A percentile compares a stretch with the other conserved stretches of the same genome.
Evolutionary conservation across 2,888 invertebrate genomes (phyloP).

Genomic region (Harpagoxenus sublaevis): DNA sequence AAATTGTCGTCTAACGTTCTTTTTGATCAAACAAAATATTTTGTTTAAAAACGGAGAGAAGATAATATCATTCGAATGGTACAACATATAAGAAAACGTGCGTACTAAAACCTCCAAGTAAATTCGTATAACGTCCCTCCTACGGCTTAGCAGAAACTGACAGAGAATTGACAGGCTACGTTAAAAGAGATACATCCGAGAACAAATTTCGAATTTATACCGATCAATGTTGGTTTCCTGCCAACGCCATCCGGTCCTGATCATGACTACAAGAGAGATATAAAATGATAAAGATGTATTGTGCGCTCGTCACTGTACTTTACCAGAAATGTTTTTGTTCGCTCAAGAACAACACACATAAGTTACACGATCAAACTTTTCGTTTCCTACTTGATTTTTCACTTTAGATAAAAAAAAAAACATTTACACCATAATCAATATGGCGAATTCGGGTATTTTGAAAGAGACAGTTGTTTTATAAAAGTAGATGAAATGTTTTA

Average conservation of each 20-base stretch:
- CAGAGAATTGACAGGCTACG: conserved; percentile 45
- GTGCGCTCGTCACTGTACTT: background rate
- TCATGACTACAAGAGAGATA: conserved; percentile 24
- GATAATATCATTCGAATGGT: background rate
- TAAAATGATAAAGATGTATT: conserved; percentile 29
- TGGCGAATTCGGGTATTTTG: conserved; percentile 6
- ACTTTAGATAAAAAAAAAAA: background rate
- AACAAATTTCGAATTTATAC: conserved; percentile 52
- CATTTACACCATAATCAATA: conserved; percentile 52
- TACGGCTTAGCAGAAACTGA: conserved; percentile 28
- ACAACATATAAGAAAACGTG: background rate
- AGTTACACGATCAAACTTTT: background rate
- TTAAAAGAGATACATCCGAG: conserved; percentile 38
- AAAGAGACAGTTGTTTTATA: background rate
- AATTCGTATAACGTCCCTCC: conserved; percentile 10
- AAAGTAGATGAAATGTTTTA: background rate
- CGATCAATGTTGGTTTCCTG: conserved; percentile 52
- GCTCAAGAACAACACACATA: background rate
- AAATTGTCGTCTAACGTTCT: background rate
- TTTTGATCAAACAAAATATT: background rate
- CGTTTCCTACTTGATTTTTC: background rate
- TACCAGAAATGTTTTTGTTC: background rate
- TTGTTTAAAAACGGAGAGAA: background rate
- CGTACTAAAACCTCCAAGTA: background rate
- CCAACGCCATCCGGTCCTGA: conserved; percentile 42